Evolutionary conservation across 2,797 vertebrate genomes (phyloP), one percentile per base, ranked within the genome.

Genomic region (Diplodus sargus): DNA sequence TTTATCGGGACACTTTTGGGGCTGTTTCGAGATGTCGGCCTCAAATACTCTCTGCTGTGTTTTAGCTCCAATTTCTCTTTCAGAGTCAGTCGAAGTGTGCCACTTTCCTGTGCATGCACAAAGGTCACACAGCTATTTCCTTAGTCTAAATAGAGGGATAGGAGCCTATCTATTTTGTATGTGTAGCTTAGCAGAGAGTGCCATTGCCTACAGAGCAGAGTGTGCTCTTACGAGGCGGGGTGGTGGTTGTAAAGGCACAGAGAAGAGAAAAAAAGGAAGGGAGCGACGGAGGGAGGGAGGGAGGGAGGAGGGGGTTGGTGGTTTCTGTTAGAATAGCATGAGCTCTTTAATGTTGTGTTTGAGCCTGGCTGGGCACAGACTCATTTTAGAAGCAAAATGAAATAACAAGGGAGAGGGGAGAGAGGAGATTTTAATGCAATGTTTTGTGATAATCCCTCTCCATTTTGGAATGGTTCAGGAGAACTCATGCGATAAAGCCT

Each of bases 401-500:
- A 93, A 93, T 88, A 92, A 94, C 91, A 90, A 89, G 81, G 79
- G 79, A 87, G 87, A 87, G 75, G 78, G 79, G 82, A 90, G 84
- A 87, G 84, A 83, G 67, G 88, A 90, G 90, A 92, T 93, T 94
- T 93, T 89, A 92, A 94, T 91, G 89, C 87, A 88, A 91, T 90
- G 88, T 92, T 91, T 90, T 91, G 88, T 88, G 90, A 94, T 94
- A 94, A 94, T 94, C 93, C 91, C 89, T 92, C 90, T 91, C 89
- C 85, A 91, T 93, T 93, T 93, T 93, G 87, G 91, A 93, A 92
- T 81, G 85, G 89, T 94, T 90, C 91, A 92, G 86, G 88, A 90
- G 85, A 93, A 94, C 84, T 91, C 91, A 87, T 85, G 90, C 85
- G 90, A 94, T 90, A 94, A 93, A 94, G 89, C 86, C 92, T 86